Percentiles rank a stretch among this genome's conserved stretches.
These are phyloP conservation scores for Pachypanchax playfairii DNA, from an alignment of 2,113 vertebrate species.

Conservation along the genomic window DNA sequence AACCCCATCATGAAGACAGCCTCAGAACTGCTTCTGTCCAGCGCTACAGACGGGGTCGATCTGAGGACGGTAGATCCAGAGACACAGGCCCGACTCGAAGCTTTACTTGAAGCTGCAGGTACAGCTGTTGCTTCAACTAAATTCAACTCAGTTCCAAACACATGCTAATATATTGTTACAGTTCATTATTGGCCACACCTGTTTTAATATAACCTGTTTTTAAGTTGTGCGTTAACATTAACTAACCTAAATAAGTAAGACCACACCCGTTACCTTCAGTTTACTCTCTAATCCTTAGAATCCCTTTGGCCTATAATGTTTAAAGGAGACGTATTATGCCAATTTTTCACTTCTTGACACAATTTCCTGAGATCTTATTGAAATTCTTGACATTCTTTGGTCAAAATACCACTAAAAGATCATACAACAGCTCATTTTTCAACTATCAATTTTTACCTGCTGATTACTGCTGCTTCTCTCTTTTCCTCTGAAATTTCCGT, in stretches of 20 bases:
- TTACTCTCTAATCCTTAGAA: not conserved
- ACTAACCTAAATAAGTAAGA: constrained; percentile 8
- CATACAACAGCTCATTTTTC: not conserved
- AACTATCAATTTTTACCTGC: not conserved
- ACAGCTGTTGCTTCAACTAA: constrained; percentile 51
- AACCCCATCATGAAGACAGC: constrained; percentile 98
- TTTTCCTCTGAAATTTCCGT: not conserved
- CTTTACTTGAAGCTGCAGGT: constrained; percentile 97
- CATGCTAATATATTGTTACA: constrained; percentile 22
- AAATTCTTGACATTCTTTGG: not conserved
- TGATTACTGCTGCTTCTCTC: not conserved
- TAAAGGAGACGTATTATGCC: not conserved
- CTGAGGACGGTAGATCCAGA: constrained; percentile 97
- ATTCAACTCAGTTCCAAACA: constrained; percentile 16
- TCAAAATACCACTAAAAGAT: not conserved
- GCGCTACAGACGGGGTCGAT: constrained; percentile 93
- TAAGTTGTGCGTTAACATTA: constrained; percentile 26
- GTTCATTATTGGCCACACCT: constrained; percentile 7
- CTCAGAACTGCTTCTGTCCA: constrained; percentile 95
- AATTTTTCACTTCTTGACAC: not conserved
- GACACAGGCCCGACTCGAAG: constrained; percentile 96
- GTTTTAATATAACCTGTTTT: not conserved
- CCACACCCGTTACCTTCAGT: constrained; percentile 17
- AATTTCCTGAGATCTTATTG: not conserved
- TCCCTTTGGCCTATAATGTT: constrained; percentile 1